Conservation (phyloP, 2,797 vertebrate genomes). For the Zalophus californianus region DNA sequence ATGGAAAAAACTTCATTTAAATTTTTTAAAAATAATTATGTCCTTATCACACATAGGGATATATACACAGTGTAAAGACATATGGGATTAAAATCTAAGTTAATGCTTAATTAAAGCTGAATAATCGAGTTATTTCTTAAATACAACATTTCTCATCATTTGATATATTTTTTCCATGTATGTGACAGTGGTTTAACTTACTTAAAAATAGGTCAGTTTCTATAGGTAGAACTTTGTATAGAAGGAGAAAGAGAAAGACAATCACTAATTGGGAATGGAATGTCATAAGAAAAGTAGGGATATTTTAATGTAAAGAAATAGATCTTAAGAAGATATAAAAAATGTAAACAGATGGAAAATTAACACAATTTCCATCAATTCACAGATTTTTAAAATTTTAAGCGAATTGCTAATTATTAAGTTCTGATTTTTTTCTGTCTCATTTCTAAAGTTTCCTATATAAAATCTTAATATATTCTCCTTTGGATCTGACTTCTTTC, state of each 20-base stretch:
- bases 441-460: not conserved
- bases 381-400: not conserved
- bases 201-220: not conserved
- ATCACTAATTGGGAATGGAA: not conserved
- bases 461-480: not conserved
- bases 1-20: not conserved
- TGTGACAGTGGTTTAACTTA: not conserved
- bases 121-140: not conserved
- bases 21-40: not conserved
- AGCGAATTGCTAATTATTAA: not conserved
- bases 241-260: not conserved
- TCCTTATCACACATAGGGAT: not conserved
- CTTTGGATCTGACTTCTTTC: not conserved
- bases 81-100: not conserved
- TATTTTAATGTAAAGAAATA: not conserved
- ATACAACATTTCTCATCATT: not conserved
- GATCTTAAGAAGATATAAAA: not conserved
- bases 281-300: not conserved
- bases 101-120: not conserved
- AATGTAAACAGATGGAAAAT: not conserved
- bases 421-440: not conserved
- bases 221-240: not conserved
- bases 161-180: not conserved
- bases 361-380: not conserved
- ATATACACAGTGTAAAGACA: not conserved